A percentile compares a stretch with the other conserved stretches of the same genome.
phyloP scores from a whole-genome alignment of 2,113 vertebrate species.

The Hucho hucho region DNA sequence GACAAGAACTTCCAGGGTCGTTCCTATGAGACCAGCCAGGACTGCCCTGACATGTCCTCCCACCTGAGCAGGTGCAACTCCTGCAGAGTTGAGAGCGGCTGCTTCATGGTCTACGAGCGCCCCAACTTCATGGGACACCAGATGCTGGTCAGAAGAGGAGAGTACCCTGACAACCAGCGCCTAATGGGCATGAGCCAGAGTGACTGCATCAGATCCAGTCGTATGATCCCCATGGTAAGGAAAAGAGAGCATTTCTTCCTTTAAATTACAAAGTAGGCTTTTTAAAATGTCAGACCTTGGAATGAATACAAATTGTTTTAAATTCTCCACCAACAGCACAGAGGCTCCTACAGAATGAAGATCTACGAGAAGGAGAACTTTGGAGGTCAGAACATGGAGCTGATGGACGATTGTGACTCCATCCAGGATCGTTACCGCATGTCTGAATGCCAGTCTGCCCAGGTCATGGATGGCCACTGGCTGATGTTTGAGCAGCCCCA shows the following conservation, averaged over 20 bases:
- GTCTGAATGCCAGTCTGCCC: conserved; percentile 57
- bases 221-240: conserved; percentile 41
- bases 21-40: conserved; percentile 32
- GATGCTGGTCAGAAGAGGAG: conserved; percentile 42
- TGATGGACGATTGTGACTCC: conserved; percentile 54
- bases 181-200: conserved; percentile 32
- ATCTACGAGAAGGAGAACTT: conserved; percentile 55
- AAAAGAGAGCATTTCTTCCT: neutral
- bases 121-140: conserved; percentile 65
- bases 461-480: conserved; percentile 67
- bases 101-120: conserved; percentile 70
- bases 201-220: conserved; percentile 48
- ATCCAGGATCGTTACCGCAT: conserved; percentile 39
- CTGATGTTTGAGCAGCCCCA: conserved; percentile 56
- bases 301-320: neutral
- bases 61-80: conserved; percentile 67
- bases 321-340: conserved; percentile 30
- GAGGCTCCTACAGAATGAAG: conserved; percentile 45
- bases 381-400: conserved; percentile 53
- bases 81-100: conserved; percentile 62
- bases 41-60: conserved; percentile 61
- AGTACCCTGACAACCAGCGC: conserved; percentile 45
- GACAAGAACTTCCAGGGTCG: conserved; percentile 32
- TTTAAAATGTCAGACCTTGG: neutral
- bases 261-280: neutral